Conservation (phyloP, 2,888 invertebrate species). For the Diaphora mendica region DNA sequence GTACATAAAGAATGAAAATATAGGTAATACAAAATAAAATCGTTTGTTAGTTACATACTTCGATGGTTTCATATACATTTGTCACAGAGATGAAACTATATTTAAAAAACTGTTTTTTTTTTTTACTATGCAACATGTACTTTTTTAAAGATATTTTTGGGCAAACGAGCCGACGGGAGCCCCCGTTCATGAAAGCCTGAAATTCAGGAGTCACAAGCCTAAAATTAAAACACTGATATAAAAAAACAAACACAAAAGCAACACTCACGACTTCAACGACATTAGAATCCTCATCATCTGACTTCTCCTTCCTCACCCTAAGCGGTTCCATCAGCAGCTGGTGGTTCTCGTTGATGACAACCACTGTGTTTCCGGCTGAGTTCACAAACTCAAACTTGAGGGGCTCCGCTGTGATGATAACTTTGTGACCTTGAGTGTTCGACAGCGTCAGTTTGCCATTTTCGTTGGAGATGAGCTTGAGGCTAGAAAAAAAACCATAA, state of each 20-base stretch:
- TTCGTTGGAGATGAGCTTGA: slow-evolving; percentile 72
- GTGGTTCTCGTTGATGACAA: slow-evolving; percentile 95
- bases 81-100: too few relatives aligned
- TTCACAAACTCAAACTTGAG: slow-evolving; percentile 94
- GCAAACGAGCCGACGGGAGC: too few relatives aligned
- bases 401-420: slow-evolving; percentile 90
- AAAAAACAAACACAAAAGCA: slow-evolving; percentile 44
- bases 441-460: slow-evolving; percentile 65
- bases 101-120: too few relatives aligned
- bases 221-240: neutral
- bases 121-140: too few relatives aligned
- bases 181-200: neutral
- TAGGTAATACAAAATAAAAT: too few relatives aligned
- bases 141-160: too few relatives aligned
- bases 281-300: slow-evolving; percentile 69
- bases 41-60: too few relatives aligned
- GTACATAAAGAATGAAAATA: too few relatives aligned
- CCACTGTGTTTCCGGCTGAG: slow-evolving; percentile 89
- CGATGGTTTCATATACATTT: too few relatives aligned
- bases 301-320: slow-evolving; percentile 88
- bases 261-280: slow-evolving; percentile 70
- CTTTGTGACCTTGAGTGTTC: slow-evolving; percentile 77
- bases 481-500: slow-evolving; percentile 53
- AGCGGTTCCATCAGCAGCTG: slow-evolving; percentile 97
- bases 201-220: neutral